Base-by-base conservation (phyloP, 2,113 vertebrate genomes). In the Beaufortia kweichowensis region DNA sequence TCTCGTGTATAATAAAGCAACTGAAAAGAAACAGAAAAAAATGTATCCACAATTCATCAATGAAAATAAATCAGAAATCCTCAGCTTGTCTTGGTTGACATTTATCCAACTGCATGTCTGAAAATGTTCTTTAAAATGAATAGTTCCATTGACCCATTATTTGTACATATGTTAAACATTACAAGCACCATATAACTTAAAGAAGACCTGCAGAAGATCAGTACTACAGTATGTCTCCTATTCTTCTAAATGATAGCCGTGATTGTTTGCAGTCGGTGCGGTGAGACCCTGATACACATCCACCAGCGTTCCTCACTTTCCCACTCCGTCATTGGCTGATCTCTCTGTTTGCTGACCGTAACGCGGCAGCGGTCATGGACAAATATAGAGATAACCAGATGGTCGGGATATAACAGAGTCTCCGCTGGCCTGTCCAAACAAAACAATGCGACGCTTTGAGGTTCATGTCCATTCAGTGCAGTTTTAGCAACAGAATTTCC, bases 371-470 rank as follows among this genome's bases (percentile, higher is more conserved):
- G 17, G 53, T n/a, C 35, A 63, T 78, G 80, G 24, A 79, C 75
- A 79, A 64, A 75, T 79, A 75, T 67, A 84, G 80, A 56, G 75
- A 57, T 71, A 65, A 59, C 80, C 83, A 84, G 83, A 84, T 84
- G 83, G 83, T 41, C 75, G 70, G 80, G 77, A 82, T 80, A 78
- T 78, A 71, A 72, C 66, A 74, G 62, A 77, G 43, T 50, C 50
- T 56, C n/a, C 31, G 15, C 61, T 17, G 60, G 59, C 74, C 70
- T 80, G 75, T 78, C 83, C 75, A 82, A 82, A 84, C 60, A 66
- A 65, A 78, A 56, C 69, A 77, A 56, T 71, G 59, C 17, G 1
- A 29, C 21, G 50, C 70, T 77, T 50, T 57, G 19, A 61, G 43
- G 62, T 43, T 48, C 17, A 56, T 12, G 3, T 7, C 53, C n/a